Evolutionary conservation across 2,797 vertebrate species (phyloP).

Genomic region (Schizothorax lantsangensis): DNA sequence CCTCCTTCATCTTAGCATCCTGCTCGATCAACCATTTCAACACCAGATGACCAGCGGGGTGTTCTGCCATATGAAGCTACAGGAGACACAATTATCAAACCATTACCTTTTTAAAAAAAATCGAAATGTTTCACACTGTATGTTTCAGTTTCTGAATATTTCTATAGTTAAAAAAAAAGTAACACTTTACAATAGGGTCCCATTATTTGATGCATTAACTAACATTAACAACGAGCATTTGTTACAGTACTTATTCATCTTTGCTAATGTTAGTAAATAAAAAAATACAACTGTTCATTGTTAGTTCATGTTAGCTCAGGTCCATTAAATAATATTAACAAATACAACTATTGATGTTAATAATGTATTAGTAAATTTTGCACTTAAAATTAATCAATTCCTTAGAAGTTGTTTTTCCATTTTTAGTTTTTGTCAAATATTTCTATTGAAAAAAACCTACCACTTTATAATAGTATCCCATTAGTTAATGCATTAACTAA

Average conservation of each 20-base stretch:
- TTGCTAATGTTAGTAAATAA: too few relatives aligned
- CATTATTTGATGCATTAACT: neutral
- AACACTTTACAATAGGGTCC: too few relatives aligned
- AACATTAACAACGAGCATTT: too few relatives aligned
- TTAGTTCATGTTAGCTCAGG: neutral
- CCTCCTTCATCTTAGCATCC: conserved; percentile 83
- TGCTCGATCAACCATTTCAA: conserved; percentile 96
- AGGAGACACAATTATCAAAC: conserved; percentile 10
- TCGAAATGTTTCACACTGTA: neutral
- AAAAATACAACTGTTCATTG: neutral
- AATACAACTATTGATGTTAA: too few relatives aligned
- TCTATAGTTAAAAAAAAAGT: neutral
- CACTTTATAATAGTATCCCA: too few relatives aligned
- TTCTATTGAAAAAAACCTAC: too few relatives aligned
- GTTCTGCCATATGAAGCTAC: conserved; percentile 94
- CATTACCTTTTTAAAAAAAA: neutral
- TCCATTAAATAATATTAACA: neutral
- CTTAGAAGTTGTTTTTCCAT: too few relatives aligned
- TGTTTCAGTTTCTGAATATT: neutral
- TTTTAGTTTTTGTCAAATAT: too few relatives aligned
- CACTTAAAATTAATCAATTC: too few relatives aligned
- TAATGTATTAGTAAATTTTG: too few relatives aligned
- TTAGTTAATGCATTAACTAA: neutral
- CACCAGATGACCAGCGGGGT: conserved; percentile 94
- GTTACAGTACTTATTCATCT: too few relatives aligned